Conservation (phyloP, 2,113 vertebrate genomes). For the Gymnobelideus leadbeateri region DNA sequence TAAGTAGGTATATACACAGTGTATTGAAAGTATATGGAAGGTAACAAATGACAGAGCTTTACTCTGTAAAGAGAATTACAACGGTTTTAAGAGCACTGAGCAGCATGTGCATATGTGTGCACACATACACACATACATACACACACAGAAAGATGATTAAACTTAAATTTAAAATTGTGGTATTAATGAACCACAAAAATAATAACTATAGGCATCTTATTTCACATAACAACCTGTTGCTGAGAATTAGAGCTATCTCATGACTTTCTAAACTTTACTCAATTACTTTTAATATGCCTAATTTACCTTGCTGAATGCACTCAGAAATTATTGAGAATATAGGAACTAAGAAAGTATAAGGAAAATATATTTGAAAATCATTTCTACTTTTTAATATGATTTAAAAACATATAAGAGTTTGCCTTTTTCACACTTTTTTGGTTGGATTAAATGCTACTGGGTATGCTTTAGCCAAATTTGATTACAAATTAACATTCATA, state of each 20-base stretch:
- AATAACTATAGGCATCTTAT: neutral
- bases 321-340: neutral
- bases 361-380: constrained; percentile 4
- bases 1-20: neutral
- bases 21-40: too few relatives aligned
- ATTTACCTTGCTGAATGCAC: neutral
- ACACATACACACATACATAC: neutral
- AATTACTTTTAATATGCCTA: neutral
- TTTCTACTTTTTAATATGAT: neutral
- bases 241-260: neutral
- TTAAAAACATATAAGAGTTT: neutral
- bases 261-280: neutral
- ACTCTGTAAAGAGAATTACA: neutral
- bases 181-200: neutral
- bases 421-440: neutral
- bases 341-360: constrained; percentile 11
- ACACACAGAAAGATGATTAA: neutral
- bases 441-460: neutral
- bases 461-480: neutral
- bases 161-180: neutral
- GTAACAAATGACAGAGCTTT: neutral
- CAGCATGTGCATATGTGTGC: too few relatives aligned
- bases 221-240: neutral
- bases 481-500: neutral
- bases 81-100: neutral